phyloP scores from a whole-genome alignment of 2,888 invertebrate species.

The Tyria jacobaeae region DNA sequence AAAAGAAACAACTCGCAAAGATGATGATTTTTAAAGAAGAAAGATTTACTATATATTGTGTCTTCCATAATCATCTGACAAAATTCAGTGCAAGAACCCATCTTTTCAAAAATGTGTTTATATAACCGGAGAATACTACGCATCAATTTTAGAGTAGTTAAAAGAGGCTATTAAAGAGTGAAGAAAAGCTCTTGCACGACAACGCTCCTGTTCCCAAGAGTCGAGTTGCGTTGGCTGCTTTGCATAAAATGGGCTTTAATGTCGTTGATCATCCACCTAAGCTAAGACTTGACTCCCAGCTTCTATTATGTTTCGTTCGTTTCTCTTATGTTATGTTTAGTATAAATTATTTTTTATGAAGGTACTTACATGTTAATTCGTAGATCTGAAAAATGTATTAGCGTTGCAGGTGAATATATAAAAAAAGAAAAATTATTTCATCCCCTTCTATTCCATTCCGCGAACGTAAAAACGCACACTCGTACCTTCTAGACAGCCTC shows the following conservation, averaged over 20 bases:
- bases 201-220: not conserved
- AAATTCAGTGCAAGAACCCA: no score
- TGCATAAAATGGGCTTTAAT: not conserved
- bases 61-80: no score
- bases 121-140: not conserved
- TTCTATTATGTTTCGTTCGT: not conserved
- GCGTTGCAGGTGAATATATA: not conserved
- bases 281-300: not conserved
- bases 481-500: no score
- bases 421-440: not conserved
- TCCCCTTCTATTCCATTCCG: not conserved
- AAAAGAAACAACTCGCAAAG: no score
- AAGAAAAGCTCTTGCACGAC: not conserved
- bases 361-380: not conserved
- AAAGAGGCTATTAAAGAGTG: not conserved
- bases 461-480: not conserved
- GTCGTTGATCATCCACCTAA: not conserved
- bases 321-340: no score
- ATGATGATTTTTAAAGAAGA: no score
- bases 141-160: not conserved
- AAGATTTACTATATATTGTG: no score
- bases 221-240: not conserved
- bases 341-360: not conserved
- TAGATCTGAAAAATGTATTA: not conserved
- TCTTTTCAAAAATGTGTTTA: not conserved